These are phyloP conservation scores for Volucella inflata DNA, from an alignment of 2,888 invertebrate species.

Conservation along the genomic window DNA sequence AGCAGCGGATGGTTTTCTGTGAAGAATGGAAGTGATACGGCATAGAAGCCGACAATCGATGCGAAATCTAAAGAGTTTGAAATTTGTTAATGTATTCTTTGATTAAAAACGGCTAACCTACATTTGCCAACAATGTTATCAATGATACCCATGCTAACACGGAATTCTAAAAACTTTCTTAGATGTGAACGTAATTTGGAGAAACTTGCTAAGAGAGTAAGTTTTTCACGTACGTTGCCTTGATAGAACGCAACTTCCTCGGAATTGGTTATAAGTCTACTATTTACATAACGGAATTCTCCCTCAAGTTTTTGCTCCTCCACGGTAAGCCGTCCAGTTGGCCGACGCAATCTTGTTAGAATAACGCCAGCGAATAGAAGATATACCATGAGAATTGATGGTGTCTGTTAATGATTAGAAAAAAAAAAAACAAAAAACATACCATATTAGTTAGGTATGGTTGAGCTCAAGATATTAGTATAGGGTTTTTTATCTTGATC, in stretches of 20 bases:
- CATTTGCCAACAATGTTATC: constrained; percentile 99
- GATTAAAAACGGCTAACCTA: constrained; percentile 81
- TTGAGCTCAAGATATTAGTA: too few relatives aligned
- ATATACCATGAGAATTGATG: constrained; percentile 94
- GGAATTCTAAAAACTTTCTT: constrained; percentile 93
- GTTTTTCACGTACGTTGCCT: constrained; percentile 93
- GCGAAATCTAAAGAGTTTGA: constrained; percentile 89
- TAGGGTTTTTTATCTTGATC: too few relatives aligned
- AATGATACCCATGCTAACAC: constrained; percentile 95
- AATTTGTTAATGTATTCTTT: not conserved
- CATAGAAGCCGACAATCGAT: constrained; percentile 97
- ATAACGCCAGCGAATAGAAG: constrained; percentile 93
- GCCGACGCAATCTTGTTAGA: constrained; percentile 93
- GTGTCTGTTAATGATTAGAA: constrained; percentile 87
- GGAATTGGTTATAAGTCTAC: constrained; percentile 97
- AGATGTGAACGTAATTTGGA: constrained; percentile 94
- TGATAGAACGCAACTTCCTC: constrained; percentile 92
- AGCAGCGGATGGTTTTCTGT: constrained; percentile 89
- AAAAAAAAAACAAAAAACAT: not conserved
- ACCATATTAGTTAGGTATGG: too few relatives aligned
- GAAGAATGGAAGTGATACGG: constrained; percentile 97
- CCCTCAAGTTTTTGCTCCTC: constrained; percentile 99
- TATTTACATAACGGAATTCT: constrained; percentile 98
- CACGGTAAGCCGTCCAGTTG: constrained; percentile 94
- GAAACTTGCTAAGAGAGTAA: constrained; percentile 94